Percentiles rank a stretch among this genome's conserved stretches.
phyloP scores from a whole-genome alignment of 1,140 invertebrate species.

The Plutomurus gul region DNA sequence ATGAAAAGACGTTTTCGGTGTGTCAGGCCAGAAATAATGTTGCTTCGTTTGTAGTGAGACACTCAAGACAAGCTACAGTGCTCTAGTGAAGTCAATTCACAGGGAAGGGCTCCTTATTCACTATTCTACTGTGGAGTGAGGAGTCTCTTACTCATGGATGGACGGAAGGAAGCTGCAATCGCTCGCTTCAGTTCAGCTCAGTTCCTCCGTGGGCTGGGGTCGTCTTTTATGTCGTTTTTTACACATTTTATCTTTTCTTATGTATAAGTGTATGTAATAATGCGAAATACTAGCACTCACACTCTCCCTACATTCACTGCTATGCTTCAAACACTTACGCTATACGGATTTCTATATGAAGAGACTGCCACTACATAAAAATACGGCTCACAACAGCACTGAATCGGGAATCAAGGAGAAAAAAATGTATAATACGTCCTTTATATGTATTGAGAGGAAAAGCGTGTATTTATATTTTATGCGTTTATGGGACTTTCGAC shows the following conservation, averaged over 20 bases:
- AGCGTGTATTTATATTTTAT: conserved; percentile 17
- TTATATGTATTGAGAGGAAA: conserved; percentile 16
- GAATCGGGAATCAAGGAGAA: not conserved
- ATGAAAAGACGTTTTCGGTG: conserved; percentile 3
- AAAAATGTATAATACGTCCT: conserved; percentile 3
- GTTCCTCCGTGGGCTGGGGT: conserved; percentile 17
- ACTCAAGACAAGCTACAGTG: not conserved
- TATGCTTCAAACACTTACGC: not conserved
- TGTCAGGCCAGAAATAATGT: conserved; percentile 16
- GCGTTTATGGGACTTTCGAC: conserved; percentile 4
- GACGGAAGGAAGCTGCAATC: conserved; percentile 27
- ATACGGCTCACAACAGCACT: not conserved
- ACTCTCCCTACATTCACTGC: not conserved
- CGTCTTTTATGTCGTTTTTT: conserved; percentile 29
- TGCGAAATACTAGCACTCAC: not conserved
- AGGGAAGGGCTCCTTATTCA: not conserved
- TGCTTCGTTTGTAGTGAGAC: not conserved
- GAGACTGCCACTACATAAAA: not conserved
- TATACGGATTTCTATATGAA: no score
- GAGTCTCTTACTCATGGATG: conserved; percentile 15
- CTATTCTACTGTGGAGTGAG: not conserved
- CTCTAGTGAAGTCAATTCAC: not conserved
- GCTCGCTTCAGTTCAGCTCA: conserved; percentile 25
- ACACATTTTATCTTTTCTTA: conserved; percentile 25
- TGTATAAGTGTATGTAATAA: conserved; percentile 30